A percentile compares a stretch with the other conserved stretches of the same genome.
Evolutionary conservation across 1,140 invertebrate genomes (phyloP).

Genomic region (Drosophila bocqueti): DNA sequence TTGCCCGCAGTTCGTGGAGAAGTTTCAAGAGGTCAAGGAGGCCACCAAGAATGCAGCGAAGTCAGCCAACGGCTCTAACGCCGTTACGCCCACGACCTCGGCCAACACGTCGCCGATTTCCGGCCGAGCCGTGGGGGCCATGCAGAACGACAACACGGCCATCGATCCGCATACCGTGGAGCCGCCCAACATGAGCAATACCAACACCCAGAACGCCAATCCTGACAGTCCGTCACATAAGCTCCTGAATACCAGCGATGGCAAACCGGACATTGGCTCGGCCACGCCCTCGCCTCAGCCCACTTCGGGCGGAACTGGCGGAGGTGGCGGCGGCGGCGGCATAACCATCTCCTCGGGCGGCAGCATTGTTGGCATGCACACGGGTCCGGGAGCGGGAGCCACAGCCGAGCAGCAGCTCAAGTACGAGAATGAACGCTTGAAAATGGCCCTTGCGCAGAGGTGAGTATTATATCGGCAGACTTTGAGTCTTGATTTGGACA

Average conservation of each 20-base stretch:
- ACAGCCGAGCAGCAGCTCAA: constrained; percentile 95
- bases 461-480: constrained; percentile 80
- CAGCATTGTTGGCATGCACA: constrained; percentile 78
- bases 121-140: constrained; percentile 87
- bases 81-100: constrained; percentile 92
- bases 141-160: constrained; percentile 84
- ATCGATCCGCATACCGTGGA: constrained; percentile 85
- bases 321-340: constrained; percentile 37
- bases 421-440: constrained; percentile 98
- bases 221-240: constrained; percentile 85
- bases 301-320: constrained; percentile 36
- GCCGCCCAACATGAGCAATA: constrained; percentile 85
- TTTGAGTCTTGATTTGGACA: not conserved
- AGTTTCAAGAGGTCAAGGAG: constrained; percentile 99
- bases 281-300: constrained; percentile 76
- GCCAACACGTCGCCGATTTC: constrained; percentile 94
- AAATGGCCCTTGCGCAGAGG: constrained; percentile 98
- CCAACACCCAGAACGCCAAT: constrained; percentile 84
- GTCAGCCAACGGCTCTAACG: constrained; percentile 90
- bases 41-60: constrained; percentile 91
- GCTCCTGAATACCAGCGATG: constrained; percentile 69
- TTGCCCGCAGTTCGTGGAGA: constrained; percentile 94
- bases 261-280: constrained; percentile 67
- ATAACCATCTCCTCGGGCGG: constrained; percentile 77
- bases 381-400: constrained; percentile 76